Evolutionary conservation across 2,888 invertebrate species (phyloP).

Genomic region (Pristionchus japonicus): DNA sequence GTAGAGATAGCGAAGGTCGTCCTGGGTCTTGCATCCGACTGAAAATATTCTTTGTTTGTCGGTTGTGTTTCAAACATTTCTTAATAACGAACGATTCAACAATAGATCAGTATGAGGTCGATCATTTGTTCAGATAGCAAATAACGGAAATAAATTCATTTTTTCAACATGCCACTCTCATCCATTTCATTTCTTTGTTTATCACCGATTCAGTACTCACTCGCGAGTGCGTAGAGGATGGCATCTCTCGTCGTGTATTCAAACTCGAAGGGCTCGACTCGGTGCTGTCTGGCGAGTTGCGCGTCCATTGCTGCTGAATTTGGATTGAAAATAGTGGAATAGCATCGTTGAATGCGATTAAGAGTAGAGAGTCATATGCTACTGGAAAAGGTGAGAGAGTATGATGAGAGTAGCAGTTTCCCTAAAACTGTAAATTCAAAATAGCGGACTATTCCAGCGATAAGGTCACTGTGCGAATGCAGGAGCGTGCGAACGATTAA

Average conservation of each 20-base stretch:
- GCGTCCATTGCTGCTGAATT: constrained; percentile 18
- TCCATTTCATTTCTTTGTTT: background rate
- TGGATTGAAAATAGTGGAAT: too few species aligned
- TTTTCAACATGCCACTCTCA: too few species aligned
- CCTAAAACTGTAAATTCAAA: background rate
- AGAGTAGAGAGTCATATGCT: too few species aligned
- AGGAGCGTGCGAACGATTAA: background rate
- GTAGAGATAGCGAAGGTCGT: constrained; percentile 84
- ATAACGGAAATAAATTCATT: too few species aligned
- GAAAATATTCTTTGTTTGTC: constrained; percentile 4
- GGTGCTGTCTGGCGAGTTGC: background rate
- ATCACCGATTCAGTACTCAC: constrained; percentile 79
- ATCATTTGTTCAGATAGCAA: too few species aligned
- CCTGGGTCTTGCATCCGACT: constrained; percentile 80
- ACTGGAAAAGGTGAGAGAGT: too few species aligned
- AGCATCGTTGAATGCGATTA: too few species aligned
- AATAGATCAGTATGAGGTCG: background rate
- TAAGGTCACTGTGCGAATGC: background rate
- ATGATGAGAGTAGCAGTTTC: too few species aligned
- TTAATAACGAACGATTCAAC: constrained; percentile 29
- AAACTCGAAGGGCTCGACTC: constrained; percentile 21
- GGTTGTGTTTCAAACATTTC: background rate
- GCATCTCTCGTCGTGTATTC: constrained; percentile 81
- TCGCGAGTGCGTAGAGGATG: constrained; percentile 91
- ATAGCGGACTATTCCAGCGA: background rate